Percentiles rank a stretch among this genome's conserved stretches.
These are phyloP conservation scores for Fringilla coelebs DNA, from an alignment of 2,797 vertebrate genomes.

Conservation along the genomic window DNA sequence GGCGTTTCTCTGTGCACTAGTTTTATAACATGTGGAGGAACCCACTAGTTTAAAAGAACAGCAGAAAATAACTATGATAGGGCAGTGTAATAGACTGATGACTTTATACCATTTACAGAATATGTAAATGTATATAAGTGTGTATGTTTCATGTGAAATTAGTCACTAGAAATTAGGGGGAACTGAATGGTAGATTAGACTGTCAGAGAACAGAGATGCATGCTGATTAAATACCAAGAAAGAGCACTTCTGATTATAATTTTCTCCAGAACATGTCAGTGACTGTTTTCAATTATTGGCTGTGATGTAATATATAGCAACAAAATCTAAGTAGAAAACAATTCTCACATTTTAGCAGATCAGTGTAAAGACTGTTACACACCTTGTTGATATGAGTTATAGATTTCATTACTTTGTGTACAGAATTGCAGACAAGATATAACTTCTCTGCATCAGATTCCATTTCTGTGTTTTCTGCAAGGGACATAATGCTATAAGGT, in stretches of 20 bases:
- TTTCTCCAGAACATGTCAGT: not conserved
- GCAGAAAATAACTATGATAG: not conserved
- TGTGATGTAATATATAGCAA: not conserved
- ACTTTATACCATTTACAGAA: not conserved
- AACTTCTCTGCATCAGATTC: not conserved
- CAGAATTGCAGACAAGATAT: not conserved
- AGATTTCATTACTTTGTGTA: not conserved
- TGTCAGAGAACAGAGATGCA: not conserved
- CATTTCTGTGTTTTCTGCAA: not conserved
- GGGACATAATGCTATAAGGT: not conserved
- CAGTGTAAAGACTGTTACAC: not conserved
- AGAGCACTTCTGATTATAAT: not conserved
- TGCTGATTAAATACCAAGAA: not conserved
- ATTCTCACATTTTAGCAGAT: not conserved
- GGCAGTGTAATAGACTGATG: not conserved
- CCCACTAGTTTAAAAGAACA: not conserved
- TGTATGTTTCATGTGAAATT: not conserved
- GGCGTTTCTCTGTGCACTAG: not conserved
- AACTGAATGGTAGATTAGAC: not conserved
- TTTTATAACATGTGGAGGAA: not conserved
- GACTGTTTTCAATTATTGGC: not conserved
- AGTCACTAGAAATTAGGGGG: not conserved
- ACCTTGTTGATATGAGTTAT: not conserved
- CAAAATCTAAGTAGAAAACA: not conserved
- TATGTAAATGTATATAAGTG: not conserved